Evolutionary conservation across 2,888 invertebrate species (phyloP), one percentile per base, ranked within the genome.

Genomic region (Meiosimyza decipiens): DNA sequence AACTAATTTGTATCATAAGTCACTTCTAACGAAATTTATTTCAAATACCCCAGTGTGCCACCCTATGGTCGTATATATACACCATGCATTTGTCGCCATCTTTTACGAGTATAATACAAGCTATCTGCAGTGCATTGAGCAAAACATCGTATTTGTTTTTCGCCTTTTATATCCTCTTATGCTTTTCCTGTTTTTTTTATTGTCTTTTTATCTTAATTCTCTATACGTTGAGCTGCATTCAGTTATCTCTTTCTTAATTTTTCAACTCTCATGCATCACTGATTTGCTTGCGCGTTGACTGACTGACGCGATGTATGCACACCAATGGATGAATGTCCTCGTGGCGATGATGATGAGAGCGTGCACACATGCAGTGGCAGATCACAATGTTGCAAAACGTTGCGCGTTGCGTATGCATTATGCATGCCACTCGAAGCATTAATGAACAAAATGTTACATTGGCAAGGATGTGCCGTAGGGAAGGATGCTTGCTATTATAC

Each of bases 111-210:
- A 22, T 22, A 22, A 22, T 22, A 2, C 22, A 22, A 22, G 2
- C 22, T 22, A 1, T 40, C 9, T 40, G 40, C 40, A 40, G 13
- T 65, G 18, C 52, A 65, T 55, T 33, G 65, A 55, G 55, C 67
- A 67, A 47, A 16, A 57, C 57, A 57, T 57, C 67, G 57, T 65
- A 51, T 65, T n/a, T 16, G 40, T 40, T 40, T 9, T 40, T 40
- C 40, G 40, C 40, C 40, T 9, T 40, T 40, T 40, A 28, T 40
- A 40, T 40, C 40, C 40, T 40, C 40, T 50, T 18, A 28, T 22
- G 7, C 22, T 52, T 52, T 28, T 65, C 51, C 6, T 18, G 1
- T 64, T 65, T 65, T 15, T 50, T 65, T 65, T 40, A 9, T 33
- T 11, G 6, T n/a, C 18, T 12, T 54, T 33, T 52, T 66, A 5